Evolutionary conservation across 1,140 invertebrate genomes (phyloP).

Genomic region (Scaptomyza montana): DNA sequence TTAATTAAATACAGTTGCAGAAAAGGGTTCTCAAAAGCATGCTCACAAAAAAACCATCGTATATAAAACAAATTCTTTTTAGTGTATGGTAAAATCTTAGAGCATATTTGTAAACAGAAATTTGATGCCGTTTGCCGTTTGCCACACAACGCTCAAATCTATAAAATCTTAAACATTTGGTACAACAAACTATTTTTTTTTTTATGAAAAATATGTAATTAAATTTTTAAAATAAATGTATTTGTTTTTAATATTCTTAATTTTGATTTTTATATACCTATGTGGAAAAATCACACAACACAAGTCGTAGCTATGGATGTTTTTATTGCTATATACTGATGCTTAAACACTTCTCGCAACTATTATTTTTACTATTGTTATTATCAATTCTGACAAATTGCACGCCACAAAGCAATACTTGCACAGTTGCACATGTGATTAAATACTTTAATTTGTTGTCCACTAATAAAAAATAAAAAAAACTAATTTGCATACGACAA

Average conservation of each 20-base stretch:
- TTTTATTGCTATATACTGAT: slow-evolving; percentile 8
- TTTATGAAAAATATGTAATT: too few species aligned
- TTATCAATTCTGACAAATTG: slow-evolving; percentile 18
- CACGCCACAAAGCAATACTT: slow-evolving; percentile 30
- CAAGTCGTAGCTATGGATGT: background rate
- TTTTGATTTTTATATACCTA: too few species aligned
- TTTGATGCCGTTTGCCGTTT: too few species aligned
- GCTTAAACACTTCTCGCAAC: slow-evolving; percentile 4
- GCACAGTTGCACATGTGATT: slow-evolving; percentile 20
- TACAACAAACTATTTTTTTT: too few species aligned
- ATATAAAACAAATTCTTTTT: background rate
- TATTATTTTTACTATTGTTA: slow-evolving; percentile 3
- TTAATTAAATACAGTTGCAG: background rate
- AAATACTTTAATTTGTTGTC: slow-evolving; percentile 19
- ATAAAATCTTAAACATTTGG: too few species aligned
- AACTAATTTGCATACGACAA: slow-evolving; percentile 27
- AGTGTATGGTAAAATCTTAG: too few species aligned
- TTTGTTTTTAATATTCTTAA: too few species aligned
- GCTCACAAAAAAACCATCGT: background rate
- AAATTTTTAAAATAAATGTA: too few species aligned
- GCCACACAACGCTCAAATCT: too few species aligned
- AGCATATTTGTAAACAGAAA: too few species aligned
- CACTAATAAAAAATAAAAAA: background rate
- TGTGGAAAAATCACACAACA: background rate
- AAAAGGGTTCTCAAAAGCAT: background rate